Conservation (phyloP, 2,113 vertebrate genomes). For the Psammodynastes pulverulentus region DNA sequence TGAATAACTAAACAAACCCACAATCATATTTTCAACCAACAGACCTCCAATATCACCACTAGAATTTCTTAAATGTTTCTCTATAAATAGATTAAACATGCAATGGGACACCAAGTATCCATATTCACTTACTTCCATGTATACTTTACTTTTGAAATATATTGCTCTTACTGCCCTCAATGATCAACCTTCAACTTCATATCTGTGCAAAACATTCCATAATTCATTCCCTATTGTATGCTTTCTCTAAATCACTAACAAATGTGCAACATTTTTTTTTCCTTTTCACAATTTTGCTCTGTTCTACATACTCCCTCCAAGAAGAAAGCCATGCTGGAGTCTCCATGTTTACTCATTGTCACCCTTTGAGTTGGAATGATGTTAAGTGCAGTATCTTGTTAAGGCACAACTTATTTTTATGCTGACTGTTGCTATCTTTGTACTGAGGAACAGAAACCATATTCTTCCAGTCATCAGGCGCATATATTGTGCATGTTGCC, state of each 20-base stretch:
- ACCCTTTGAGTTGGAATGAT: background rate
- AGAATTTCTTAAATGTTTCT: background rate
- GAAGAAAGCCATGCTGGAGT: background rate
- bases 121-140: background rate
- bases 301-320: background rate
- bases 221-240: background rate
- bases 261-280: background rate
- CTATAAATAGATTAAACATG: background rate
- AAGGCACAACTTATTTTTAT: background rate
- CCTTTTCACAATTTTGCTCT: background rate
- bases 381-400: background rate
- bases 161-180: background rate
- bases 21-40: background rate
- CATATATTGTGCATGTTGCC: background rate
- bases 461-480: background rate
- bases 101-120: background rate
- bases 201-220: background rate
- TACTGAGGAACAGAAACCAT: background rate
- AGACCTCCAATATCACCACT: background rate
- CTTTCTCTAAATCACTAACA: background rate
- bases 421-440: background rate
- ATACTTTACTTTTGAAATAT: background rate
- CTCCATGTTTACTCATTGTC: background rate
- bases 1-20: background rate
- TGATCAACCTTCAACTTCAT: background rate